Percentiles rank a stretch among this genome's conserved stretches.
These are phyloP conservation scores for Apocrypta bakeri DNA, from an alignment of 1,140 invertebrate genomes.

Conservation along the genomic window DNA sequence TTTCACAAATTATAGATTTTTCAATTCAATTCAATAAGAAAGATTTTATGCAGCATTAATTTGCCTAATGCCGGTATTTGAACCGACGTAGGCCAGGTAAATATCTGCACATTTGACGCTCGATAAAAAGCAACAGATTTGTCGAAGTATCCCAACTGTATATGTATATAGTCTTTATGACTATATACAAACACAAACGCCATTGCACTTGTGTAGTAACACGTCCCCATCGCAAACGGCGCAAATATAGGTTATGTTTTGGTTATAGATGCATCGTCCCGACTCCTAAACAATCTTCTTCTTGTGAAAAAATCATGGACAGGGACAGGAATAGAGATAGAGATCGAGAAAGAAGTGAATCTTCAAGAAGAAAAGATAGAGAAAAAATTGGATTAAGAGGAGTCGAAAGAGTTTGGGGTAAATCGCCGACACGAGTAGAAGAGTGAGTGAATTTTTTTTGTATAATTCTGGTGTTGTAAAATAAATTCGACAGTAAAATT, in stretches of 20 bases:
- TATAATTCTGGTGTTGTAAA: constrained; percentile 47
- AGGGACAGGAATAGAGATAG: not conserved
- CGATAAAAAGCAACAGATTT: too few species aligned
- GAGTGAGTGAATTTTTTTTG: constrained; percentile 73
- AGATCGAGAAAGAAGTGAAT: not conserved
- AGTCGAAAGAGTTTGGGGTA: constrained; percentile 81
- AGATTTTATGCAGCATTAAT: too few species aligned
- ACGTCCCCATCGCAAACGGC: too few species aligned
- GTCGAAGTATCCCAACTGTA: too few species aligned
- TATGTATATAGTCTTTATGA: too few species aligned
- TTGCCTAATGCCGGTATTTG: not conserved
- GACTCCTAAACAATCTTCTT: too few species aligned
- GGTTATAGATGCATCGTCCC: too few species aligned
- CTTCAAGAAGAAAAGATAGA: constrained; percentile 77
- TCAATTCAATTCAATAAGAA: too few species aligned
- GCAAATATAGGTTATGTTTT: constrained; percentile 38
- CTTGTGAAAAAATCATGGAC: not conserved
- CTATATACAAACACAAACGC: too few species aligned
- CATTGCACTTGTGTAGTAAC: too few species aligned
- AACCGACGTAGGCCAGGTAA: not conserved
- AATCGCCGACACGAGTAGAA: constrained; percentile 78
- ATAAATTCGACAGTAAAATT: not conserved
- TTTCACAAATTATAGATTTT: too few species aligned
- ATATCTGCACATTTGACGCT: not conserved
- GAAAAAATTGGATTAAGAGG: constrained; percentile 83